phyloP scores from a whole-genome alignment of 2,113 vertebrate genomes.

The Semicossyphus pulcher region DNA sequence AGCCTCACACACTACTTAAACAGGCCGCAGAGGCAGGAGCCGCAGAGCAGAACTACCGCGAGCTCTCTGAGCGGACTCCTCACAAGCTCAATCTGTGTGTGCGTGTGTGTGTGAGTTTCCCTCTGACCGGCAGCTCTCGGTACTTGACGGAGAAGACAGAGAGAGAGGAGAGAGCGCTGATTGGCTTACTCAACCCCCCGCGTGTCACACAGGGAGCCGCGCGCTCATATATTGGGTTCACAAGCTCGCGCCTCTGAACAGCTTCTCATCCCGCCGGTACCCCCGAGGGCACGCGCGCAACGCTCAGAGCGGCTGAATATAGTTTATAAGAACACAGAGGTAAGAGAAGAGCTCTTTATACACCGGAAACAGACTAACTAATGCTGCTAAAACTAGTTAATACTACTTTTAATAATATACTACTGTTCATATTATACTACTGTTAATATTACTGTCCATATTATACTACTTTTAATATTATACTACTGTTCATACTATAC shows the following conservation, averaged over 20 bases:
- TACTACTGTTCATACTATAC: no score
- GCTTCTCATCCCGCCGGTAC: not conserved
- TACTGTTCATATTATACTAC: no score
- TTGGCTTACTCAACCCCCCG: constrained; percentile 45
- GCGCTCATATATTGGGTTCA: constrained; percentile 17
- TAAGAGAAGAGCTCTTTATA: constrained; percentile 7
- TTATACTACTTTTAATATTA: no score
- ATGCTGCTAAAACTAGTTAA: no score
- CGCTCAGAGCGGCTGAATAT: not conserved
- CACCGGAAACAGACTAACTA: no score
- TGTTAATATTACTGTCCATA: no score
- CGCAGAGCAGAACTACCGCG: not conserved
- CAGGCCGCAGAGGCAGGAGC: not conserved
- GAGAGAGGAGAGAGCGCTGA: constrained; percentile 8
- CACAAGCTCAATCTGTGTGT: not conserved
- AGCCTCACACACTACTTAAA: constrained; percentile 41
- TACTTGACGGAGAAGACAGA: not conserved
- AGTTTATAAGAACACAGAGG: constrained; percentile 20
- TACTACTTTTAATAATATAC: no score
- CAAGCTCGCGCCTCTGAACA: constrained; percentile 9
- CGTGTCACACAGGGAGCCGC: not conserved
- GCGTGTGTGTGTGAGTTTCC: no score
- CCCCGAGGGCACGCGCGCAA: constrained; percentile 11
- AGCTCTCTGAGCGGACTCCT: not conserved
- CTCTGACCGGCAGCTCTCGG: no score